These are phyloP conservation scores for Nephrotoma guestfalica DNA, from an alignment of 2,888 invertebrate genomes.

Conservation along the genomic window DNA sequence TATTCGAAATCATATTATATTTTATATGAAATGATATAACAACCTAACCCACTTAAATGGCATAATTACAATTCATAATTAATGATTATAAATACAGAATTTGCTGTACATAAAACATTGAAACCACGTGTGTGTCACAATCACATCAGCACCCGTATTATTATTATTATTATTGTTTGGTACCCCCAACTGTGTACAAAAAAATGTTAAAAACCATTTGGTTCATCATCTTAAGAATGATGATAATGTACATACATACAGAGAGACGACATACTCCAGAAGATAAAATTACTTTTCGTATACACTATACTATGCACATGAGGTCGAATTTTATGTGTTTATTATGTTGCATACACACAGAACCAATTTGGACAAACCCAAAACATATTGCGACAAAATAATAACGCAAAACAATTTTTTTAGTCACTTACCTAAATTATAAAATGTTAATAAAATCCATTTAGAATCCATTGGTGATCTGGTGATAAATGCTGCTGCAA, in stretches of 20 bases:
- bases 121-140: not conserved
- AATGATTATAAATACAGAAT: not conserved
- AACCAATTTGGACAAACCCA: not conserved
- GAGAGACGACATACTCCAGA: not conserved
- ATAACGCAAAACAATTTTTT: not conserved
- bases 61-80: not conserved
- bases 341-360: not conserved
- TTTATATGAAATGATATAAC: not conserved
- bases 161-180: not conserved
- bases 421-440: not conserved
- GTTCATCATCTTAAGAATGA: not conserved
- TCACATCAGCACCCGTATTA: not conserved
- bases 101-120: not conserved
- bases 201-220: not conserved
- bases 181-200: not conserved
- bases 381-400: not conserved
- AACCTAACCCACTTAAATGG: not conserved
- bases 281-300: not conserved
- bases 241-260: not conserved
- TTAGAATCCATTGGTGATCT: slow-evolving; percentile 1
- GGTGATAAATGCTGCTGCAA: not conserved
- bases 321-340: not conserved
- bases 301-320: not conserved
- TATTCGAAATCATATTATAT: not conserved
- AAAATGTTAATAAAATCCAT: slow-evolving; percentile 2